Conservation (phyloP, 2,113 vertebrate genomes). For the Sigmodon hispidus region DNA sequence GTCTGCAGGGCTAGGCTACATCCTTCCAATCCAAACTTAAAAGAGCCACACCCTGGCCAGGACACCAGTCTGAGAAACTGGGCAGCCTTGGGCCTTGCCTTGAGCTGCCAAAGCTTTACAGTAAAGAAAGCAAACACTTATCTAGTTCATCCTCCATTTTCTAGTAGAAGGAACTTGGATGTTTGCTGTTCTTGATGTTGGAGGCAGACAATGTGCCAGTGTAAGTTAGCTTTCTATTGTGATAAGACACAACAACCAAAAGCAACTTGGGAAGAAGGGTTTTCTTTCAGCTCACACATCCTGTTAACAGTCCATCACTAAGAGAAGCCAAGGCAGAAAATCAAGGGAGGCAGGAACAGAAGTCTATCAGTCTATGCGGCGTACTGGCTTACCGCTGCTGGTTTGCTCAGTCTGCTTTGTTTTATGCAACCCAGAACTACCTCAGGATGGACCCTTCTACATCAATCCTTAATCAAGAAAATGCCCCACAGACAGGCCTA, state of each 20-base stretch:
- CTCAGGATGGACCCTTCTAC: background rate
- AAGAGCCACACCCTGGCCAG: background rate
- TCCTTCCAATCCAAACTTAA: background rate
- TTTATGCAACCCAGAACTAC: background rate
- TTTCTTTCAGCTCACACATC: background rate
- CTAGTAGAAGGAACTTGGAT: slow-evolving; percentile 40
- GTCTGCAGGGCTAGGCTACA: slow-evolving; percentile 25
- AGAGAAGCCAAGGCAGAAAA: background rate
- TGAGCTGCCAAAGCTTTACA: background rate
- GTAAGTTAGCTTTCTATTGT: background rate
- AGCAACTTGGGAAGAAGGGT: background rate
- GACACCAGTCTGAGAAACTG: background rate
- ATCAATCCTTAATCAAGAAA: background rate
- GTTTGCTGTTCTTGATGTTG: background rate
- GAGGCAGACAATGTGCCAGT: background rate
- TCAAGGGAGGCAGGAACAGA: background rate
- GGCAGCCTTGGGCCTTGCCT: background rate
- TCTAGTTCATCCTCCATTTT: slow-evolving; percentile 4
- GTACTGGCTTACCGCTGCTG: background rate
- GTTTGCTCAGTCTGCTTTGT: background rate
- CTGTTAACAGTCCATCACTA: background rate
- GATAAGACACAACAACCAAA: background rate
- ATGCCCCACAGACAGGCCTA: background rate
- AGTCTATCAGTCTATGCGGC: background rate
- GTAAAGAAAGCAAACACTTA: slow-evolving; percentile 1